phyloP scores from a whole-genome alignment of 2,113 vertebrate species.

The Callaeas wilsoni region DNA sequence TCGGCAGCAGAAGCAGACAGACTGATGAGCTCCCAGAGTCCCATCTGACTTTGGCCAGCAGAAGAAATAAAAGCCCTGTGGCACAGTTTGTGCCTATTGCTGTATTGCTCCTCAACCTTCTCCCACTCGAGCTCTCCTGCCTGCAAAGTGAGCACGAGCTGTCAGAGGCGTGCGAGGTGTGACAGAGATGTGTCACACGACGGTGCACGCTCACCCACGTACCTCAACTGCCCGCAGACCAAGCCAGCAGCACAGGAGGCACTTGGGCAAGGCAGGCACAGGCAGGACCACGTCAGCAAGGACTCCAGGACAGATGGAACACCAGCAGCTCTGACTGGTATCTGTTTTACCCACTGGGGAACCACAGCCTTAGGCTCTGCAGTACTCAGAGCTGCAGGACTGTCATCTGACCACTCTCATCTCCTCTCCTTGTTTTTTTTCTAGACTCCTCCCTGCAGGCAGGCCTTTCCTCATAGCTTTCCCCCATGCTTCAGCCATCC shows the following conservation, averaged over 20 bases:
- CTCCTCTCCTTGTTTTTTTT: neutral
- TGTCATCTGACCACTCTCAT: neutral
- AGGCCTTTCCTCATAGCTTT: neutral
- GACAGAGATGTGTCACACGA: neutral
- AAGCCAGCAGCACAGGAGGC: neutral
- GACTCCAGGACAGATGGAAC: neutral
- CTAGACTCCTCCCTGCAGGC: neutral
- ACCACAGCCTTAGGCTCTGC: neutral
- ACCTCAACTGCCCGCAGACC: neutral
- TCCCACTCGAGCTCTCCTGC: neutral
- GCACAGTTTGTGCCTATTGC: neutral
- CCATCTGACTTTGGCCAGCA: neutral
- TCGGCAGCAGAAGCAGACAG: neutral
- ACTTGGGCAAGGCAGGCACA: neutral
- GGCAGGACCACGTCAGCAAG: neutral
- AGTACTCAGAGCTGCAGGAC: neutral
- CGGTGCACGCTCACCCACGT: fast-evolving
- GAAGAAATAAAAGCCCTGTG: neutral
- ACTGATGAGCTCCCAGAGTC: neutral
- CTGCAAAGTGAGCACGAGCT: neutral
- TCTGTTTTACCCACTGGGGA: neutral
- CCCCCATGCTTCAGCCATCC: neutral
- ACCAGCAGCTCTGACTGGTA: neutral
- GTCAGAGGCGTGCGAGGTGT: neutral
- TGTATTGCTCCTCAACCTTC: neutral